Base-by-base conservation (phyloP, 1,140 invertebrate species). In the Lucilia cuprina region DNA sequence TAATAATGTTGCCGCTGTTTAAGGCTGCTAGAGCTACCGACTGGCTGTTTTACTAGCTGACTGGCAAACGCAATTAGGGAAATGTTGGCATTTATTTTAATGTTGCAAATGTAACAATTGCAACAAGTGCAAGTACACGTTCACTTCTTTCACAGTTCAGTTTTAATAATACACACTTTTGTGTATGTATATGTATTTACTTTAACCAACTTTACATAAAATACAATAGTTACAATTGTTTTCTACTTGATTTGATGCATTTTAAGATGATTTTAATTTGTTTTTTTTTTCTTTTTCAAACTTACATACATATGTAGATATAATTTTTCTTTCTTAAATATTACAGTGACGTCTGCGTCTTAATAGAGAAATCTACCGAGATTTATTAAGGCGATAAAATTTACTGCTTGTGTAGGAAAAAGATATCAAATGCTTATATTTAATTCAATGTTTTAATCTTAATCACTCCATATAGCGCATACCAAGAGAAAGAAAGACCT, bases 91-190 rank as follows among this genome's bases (percentile, higher is more conserved):
- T 80, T 78, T 78, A 41, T 78, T 19, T 50, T 70, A 70, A 70
- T 21, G 21, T 70, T 70, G 65, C 65, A n/a, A 70, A 70, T 70
- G 65, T 17, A 65, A 65, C 19, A 21, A 25, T 25, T 70, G 41
- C 47, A 80, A 50, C 77, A 80, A 80, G 77, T 80, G 77, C 77
- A 80, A 80, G 77, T 80, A 80, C 77, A 80, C 41, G 41, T 30
- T 80, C 21, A 80, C n/a, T 60, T 60, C 14, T n/a, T n/a, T 8
- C 55, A 60, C 55, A 60, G 14, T n/a, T 60, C 55, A 55, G 10
- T 55, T 55, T 55, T 55, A 55, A 55, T 55, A 55, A 49, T 14
- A 55, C 35, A 41, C 35, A 60, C 55, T 13, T 60, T n/a, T 13
- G 10, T 13, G 3, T 41, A 41, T 8, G 3, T 41, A 41, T 17